Percentiles rank a stretch among this genome's conserved stretches.
These are phyloP conservation scores for Zootermopsis nevadensis DNA, from an alignment of 2,888 invertebrate species.

Conservation along the genomic window DNA sequence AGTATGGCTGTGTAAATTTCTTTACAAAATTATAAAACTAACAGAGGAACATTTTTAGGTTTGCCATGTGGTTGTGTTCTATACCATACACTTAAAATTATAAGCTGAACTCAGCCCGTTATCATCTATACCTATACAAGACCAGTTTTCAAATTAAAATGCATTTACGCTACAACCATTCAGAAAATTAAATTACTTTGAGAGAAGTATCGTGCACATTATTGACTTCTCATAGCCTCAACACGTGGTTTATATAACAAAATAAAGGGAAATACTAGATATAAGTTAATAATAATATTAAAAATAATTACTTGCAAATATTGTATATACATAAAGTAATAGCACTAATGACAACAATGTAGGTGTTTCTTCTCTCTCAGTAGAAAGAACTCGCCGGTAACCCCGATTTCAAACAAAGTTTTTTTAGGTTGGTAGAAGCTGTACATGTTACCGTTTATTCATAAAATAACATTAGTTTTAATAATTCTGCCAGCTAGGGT, in stretches of 20 bases:
- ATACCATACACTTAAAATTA: neutral
- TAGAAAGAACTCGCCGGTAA: neutral
- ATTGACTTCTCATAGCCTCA: neutral
- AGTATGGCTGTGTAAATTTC: neutral
- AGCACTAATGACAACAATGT: neutral
- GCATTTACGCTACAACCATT: neutral
- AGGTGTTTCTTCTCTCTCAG: neutral
- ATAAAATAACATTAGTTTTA: neutral
- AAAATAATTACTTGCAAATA: neutral
- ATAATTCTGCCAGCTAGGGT: neutral
- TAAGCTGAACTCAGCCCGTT: neutral
- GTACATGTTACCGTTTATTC: neutral
- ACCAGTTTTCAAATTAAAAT: neutral
- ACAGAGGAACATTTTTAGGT: neutral
- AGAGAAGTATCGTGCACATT: neutral
- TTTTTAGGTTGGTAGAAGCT: neutral
- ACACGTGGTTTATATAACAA: neutral
- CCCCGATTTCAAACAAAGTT: neutral
- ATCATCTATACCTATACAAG: neutral
- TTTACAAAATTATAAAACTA: neutral
- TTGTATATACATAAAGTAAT: neutral
- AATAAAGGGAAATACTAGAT: neutral
- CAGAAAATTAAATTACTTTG: neutral
- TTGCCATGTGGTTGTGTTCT: neutral
- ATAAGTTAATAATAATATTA: conserved; percentile 3